Percentiles rank a stretch among this genome's conserved stretches.
Conservation (phyloP, 2,113 vertebrate species). For the Cochlearius cochlearius region DNA sequence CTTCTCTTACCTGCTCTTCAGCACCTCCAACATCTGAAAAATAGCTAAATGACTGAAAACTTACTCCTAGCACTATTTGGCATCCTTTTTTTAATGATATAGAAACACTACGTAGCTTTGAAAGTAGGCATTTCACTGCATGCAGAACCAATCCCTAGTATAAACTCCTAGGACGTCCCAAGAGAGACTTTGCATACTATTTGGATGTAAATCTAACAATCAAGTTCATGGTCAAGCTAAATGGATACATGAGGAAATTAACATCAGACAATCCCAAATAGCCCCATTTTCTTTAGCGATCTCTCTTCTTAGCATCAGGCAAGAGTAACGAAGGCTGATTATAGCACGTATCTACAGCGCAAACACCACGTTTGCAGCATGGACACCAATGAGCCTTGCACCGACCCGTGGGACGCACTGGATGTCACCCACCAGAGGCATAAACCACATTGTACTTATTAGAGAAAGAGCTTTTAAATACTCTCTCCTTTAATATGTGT, state of each 20-base stretch:
- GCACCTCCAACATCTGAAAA: background rate
- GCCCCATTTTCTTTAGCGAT: background rate
- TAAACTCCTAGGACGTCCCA: background rate
- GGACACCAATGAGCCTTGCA: background rate
- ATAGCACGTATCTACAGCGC: background rate
- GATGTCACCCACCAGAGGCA: background rate
- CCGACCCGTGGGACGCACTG: background rate
- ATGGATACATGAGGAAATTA: background rate
- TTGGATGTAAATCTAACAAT: background rate
- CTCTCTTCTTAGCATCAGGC: background rate
- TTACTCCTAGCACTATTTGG: background rate
- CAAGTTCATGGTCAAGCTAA: background rate
- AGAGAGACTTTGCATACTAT: background rate
- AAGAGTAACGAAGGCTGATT: background rate
- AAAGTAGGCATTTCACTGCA: background rate
- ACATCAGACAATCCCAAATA: background rate
- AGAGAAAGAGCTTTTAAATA: background rate
- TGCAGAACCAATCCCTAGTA: background rate
- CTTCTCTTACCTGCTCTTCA: background rate
- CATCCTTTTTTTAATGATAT: background rate
- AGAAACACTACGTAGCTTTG: background rate
- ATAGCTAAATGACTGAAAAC: background rate
- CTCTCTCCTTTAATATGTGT: background rate
- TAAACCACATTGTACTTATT: background rate
- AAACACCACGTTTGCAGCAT: rapidly evolving